phyloP scores from a whole-genome alignment of 2,888 invertebrate species.

The Trichopria drosophilae region DNA sequence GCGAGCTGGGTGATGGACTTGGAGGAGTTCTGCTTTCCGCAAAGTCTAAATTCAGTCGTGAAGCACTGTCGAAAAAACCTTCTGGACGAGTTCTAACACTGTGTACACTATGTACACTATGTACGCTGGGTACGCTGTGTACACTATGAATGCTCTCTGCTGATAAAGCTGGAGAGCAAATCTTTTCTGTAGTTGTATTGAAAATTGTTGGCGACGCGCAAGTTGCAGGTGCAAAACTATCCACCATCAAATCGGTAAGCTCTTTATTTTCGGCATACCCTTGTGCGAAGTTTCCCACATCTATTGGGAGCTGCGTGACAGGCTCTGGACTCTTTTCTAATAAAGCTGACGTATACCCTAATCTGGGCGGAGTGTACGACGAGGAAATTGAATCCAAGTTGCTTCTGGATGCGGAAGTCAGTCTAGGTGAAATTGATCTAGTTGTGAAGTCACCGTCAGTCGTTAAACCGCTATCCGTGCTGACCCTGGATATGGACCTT shows the following conservation, averaged over 20 bases:
- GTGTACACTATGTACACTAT: constrained; percentile 46
- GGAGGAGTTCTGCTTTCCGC: constrained; percentile 60
- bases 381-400: constrained; percentile 51
- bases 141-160: constrained; percentile 59
- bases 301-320: constrained; percentile 60
- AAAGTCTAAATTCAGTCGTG: constrained; percentile 60
- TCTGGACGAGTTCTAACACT: constrained; percentile 66
- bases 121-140: constrained; percentile 46
- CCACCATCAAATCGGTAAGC: constrained; percentile 59
- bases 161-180: constrained; percentile 67
- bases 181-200: constrained; percentile 61
- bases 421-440: constrained; percentile 54
- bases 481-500: constrained; percentile 54
- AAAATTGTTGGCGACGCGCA: constrained; percentile 62
- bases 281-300: constrained; percentile 64
- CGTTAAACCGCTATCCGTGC: constrained; percentile 64
- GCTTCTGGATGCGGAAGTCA: constrained; percentile 50
- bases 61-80: constrained; percentile 63
- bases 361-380: constrained; percentile 54
- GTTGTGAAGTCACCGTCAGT: constrained; percentile 66
- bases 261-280: constrained; percentile 62
- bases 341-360: constrained; percentile 70
- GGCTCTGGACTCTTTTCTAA: constrained; percentile 59
- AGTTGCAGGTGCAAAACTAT: constrained; percentile 60
- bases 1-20: constrained; percentile 67